Conservation (phyloP, 2,113 vertebrate species). For the Oncorhynchus clarkii region DNA sequence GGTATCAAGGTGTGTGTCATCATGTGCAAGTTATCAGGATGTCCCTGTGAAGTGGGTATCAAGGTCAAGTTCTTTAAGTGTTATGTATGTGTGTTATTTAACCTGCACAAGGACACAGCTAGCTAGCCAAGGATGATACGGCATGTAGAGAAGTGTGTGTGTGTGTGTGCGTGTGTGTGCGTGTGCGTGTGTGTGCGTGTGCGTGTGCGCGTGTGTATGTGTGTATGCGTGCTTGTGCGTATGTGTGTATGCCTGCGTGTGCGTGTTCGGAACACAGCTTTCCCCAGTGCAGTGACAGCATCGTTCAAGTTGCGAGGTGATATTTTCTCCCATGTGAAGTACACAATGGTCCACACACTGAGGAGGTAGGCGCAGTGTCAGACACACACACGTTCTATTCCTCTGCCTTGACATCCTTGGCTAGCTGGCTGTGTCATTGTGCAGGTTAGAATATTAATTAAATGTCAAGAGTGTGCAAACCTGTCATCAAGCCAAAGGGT, state of each 20-base stretch:
- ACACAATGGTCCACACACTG: conserved; percentile 23
- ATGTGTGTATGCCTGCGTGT: neutral
- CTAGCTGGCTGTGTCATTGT: neutral
- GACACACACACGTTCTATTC: conserved; percentile 29
- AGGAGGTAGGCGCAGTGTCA: neutral
- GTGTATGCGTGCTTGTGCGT: neutral
- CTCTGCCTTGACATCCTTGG: conserved; percentile 61
- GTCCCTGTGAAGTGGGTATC: too few species aligned
- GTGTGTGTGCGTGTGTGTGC: neutral
- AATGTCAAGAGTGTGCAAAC: too few species aligned
- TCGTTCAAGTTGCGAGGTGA: conserved; percentile 76
- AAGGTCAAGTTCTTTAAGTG: neutral
- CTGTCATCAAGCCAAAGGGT: too few species aligned
- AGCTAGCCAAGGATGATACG: too few species aligned
- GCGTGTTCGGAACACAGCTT: neutral
- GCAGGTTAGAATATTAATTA: conserved; percentile 51
- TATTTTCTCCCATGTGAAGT: conserved; percentile 65
- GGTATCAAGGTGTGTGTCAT: too few species aligned
- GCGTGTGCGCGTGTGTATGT: too few species aligned
- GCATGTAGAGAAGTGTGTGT: neutral
- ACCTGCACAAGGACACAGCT: too few species aligned
- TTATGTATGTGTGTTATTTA: conserved; percentile 1
- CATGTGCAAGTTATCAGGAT: too few species aligned
- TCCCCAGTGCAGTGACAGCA: conserved; percentile 58
- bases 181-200: too few species aligned